Base-by-base conservation (phyloP, 2,888 invertebrate genomes). In the Trissolcus brochymenae region DNA sequence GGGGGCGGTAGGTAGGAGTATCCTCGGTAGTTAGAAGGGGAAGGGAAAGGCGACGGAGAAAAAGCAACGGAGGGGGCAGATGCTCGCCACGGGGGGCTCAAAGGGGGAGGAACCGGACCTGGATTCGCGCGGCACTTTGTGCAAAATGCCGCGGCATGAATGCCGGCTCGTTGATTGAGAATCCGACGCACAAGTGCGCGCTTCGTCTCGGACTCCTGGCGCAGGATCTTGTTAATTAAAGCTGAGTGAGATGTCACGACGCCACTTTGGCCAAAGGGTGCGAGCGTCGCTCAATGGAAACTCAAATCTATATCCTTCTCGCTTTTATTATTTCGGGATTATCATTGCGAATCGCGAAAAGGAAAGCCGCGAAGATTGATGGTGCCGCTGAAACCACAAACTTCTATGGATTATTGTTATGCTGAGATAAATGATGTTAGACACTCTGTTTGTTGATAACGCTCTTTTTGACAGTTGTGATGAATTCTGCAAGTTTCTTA, bases 171-270 rank as follows among this genome's bases (percentile, higher is more conserved):
- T 87, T 87, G 88, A 88, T 88, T 86, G 87, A 86, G 86, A 84
- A 83, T 82, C 80, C 81, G 81, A 78, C 67, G 80, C 79, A 68
- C 79, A 78, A 79, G 80, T 79, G 78, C 79, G 60, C 77, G 75
- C 67, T 76, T 75, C 77, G 76, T 76, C 72, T 78, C 75, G 64
- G 73, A 76, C 81, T 79, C 76, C 78, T 71, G 81, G 79, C 79
- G 81, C 81, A 53, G 80, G 76, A 79, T 84, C 68, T 87, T 85
- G 84, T 88, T 88, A 88, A 88, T 88, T 87, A 88, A 87, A 85
- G 85, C 78, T 78, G 82, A 88, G 84, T 85, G 84, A 87, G 88
- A 87, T 87, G 85, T 88, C 87, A 88, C 85, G 85, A 77, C 68
- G 72, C 68, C 65, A 65, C 75, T 76, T 77, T 79, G 79, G 73